Percentiles rank a stretch among this genome's conserved stretches.
Conservation (phyloP, 2,113 vertebrate species). For the Sorex fumeus region DNA sequence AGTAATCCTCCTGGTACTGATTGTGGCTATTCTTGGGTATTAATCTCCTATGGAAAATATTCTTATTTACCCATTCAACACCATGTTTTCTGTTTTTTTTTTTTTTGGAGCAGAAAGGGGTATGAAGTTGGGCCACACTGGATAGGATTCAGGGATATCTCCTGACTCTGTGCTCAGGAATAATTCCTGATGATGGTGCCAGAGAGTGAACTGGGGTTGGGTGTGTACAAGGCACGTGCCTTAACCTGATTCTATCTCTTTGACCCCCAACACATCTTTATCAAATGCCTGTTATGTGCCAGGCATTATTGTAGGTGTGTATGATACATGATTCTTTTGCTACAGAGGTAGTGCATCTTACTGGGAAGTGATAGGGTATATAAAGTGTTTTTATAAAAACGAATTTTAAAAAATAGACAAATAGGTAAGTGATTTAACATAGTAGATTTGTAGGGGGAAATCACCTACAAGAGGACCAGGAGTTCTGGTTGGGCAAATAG, state of each 20-base stretch:
- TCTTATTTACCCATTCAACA: slow-evolving; percentile 23
- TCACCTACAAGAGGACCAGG: neutral
- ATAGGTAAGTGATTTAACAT: neutral
- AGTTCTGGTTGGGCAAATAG: neutral
- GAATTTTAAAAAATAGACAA: neutral
- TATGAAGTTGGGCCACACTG: no score
- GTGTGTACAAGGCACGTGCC: no score
- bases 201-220: no score
- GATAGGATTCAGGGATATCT: no score
- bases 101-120: no score
- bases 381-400: neutral
- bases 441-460: neutral
- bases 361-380: neutral
- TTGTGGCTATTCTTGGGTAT: no score
- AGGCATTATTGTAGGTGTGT: neutral
- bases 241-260: no score
- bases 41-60: neutral
- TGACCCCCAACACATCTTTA: neutral
- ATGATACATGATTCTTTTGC: neutral
- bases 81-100: no score
- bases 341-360: neutral
- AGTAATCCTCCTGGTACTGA: no score
- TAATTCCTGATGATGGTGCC: no score
- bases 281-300: neutral
- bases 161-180: no score